These are phyloP conservation scores for Sorex maritimensis DNA, from an alignment of 2,797 vertebrate genomes.

Conservation along the genomic window DNA sequence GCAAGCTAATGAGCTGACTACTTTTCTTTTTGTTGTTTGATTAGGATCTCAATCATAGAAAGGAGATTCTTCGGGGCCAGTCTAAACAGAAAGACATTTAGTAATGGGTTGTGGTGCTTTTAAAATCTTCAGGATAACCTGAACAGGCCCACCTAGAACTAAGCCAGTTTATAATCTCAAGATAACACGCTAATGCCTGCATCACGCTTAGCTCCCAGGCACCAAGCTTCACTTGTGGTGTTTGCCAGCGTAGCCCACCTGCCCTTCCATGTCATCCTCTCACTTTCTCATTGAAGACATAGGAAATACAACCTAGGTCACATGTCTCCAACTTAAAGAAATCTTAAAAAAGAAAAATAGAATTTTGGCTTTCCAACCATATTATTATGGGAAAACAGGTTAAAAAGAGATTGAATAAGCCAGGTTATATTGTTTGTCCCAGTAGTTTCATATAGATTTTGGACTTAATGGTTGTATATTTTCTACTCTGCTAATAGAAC, in stretches of 20 bases:
- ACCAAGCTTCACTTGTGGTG: not conserved
- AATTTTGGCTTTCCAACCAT: not conserved
- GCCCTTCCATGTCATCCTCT: not conserved
- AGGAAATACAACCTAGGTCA: not conserved
- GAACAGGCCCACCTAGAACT: not conserved
- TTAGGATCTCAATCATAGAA: not conserved
- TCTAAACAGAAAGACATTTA: not conserved
- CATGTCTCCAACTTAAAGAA: not conserved
- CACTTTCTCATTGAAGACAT: not conserved
- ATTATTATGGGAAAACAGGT: not conserved
- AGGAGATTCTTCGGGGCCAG: not conserved
- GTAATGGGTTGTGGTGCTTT: not conserved
- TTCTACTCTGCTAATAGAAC: not conserved
- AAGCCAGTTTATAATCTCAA: not conserved
- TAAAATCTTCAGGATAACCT: not conserved
- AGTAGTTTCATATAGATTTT: not conserved
- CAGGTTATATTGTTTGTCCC: not conserved
- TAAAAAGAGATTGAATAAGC: not conserved
- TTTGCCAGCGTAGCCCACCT: not conserved
- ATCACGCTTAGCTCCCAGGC: not conserved
- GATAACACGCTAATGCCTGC: not conserved
- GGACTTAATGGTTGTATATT: not conserved
- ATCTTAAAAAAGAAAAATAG: not conserved
- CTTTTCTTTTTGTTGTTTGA: conserved; percentile 7
- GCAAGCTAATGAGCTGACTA: not conserved